Conservation (phyloP, 1,140 invertebrate genomes). For the Amyelois transitella region DNA sequence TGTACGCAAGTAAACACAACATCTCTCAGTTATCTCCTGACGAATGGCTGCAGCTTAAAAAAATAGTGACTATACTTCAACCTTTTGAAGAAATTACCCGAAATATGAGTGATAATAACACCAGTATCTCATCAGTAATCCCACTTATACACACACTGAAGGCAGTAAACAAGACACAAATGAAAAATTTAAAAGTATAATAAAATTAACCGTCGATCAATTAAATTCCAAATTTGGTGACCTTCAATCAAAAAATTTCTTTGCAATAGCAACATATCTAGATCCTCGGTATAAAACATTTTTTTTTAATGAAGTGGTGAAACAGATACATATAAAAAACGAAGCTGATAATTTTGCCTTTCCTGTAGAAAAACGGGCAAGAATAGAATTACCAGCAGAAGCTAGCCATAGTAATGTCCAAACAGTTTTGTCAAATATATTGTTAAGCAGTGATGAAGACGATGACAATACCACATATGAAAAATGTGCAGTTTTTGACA, state of each 20-base stretch:
- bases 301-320: not conserved
- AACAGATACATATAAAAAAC: not conserved
- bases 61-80: constrained; percentile 12
- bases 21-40: constrained; percentile 17
- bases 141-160: constrained; percentile 1
- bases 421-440: constrained; percentile 7
- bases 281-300: not conserved
- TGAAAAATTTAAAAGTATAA: not conserved
- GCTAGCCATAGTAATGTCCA: not conserved
- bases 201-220: not conserved
- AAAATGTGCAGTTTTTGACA: constrained; percentile 4
- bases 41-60: constrained; percentile 19
- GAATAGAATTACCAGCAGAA: not conserved
- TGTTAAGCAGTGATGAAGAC: constrained; percentile 4
- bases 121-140: constrained; percentile 4
- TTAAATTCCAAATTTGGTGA: not conserved
- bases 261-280: not conserved
- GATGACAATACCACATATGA: constrained; percentile 3
- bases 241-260: not conserved
- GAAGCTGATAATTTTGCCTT: not conserved
- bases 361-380: not conserved
- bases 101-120: constrained; percentile 5
- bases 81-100: constrained; percentile 19
- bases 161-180: not conserved
- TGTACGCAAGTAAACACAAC: constrained; percentile 23